phyloP scores from a whole-genome alignment of 1,140 invertebrate species.

The Caerostris darwini region DNA sequence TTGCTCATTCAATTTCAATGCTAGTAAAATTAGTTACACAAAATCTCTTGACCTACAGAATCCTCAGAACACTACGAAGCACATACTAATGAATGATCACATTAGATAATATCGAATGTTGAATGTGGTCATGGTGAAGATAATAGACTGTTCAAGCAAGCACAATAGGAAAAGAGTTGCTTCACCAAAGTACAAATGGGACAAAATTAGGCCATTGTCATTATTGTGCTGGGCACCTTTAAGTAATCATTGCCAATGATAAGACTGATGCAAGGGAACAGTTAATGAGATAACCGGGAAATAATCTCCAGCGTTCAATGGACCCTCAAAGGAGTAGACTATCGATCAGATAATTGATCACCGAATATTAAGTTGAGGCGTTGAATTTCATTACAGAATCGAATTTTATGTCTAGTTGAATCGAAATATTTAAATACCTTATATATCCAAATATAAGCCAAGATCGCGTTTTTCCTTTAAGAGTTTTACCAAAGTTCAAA shows the following conservation, averaged over 20 bases:
- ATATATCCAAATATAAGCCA: too few species aligned
- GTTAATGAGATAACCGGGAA: not conserved
- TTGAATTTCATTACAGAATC: too few species aligned
- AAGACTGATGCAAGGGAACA: conserved; percentile 7
- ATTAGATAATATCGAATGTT: not conserved
- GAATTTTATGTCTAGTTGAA: too few species aligned
- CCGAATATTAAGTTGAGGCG: too few species aligned
- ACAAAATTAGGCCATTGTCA: conserved; percentile 15
- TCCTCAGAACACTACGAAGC: not conserved
- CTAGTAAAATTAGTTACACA: not conserved
- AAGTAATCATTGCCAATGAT: not conserved
- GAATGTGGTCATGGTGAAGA: not conserved
- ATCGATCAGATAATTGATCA: too few species aligned
- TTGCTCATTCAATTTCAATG: not conserved
- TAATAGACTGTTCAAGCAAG: not conserved
- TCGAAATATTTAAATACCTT: too few species aligned
- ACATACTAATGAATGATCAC: not conserved
- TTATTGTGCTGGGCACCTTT: not conserved
- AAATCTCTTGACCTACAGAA: not conserved
- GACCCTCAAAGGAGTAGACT: not conserved
- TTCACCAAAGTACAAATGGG: not conserved
- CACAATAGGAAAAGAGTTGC: not conserved
- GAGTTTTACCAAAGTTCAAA: too few species aligned
- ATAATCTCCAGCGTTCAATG: not conserved
- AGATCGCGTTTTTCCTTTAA: too few species aligned